Percentiles rank a stretch among this genome's conserved stretches.
phyloP scores from a whole-genome alignment of 2,113 vertebrate species.

The Dasypus novemcinctus region DNA sequence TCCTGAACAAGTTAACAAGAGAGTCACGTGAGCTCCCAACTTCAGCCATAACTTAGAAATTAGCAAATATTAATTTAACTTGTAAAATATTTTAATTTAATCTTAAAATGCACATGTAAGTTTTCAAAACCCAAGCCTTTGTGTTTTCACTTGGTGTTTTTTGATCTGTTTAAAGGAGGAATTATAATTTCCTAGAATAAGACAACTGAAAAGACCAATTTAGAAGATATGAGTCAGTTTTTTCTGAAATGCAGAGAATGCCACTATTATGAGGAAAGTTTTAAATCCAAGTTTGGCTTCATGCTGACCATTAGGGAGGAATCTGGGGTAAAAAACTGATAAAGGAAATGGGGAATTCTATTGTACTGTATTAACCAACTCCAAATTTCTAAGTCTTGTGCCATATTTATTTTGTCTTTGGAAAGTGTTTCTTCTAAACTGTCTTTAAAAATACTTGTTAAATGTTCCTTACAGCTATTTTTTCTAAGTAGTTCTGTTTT shows the following conservation, averaged over 20 bases:
- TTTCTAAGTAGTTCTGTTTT: background rate
- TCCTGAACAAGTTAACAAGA: background rate
- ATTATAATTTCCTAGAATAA: background rate
- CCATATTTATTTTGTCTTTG: background rate
- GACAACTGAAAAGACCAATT: background rate
- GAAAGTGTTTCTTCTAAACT: background rate
- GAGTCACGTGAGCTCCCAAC: background rate
- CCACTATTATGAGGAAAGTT: background rate
- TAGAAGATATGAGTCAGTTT: background rate
- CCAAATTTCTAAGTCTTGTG: too few species aligned
- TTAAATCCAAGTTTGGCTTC: background rate
- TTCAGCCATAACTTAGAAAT: background rate
- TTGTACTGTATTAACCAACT: too few species aligned
- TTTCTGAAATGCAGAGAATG: background rate
- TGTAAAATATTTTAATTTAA: slow-evolving; percentile 16
- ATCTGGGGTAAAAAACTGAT: background rate
- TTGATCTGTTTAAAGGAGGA: background rate
- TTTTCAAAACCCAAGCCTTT: background rate
- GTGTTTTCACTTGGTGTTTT: background rate
- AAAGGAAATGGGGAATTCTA: background rate
- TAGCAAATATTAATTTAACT: slow-evolving; percentile 14
- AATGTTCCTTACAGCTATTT: background rate
- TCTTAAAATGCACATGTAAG: background rate
- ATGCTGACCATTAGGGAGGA: background rate
- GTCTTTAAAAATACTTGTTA: background rate